Evolutionary conservation across 2,888 invertebrate species (phyloP), one percentile per base, ranked within the genome.

Genomic region (Polymixis lichenea): DNA sequence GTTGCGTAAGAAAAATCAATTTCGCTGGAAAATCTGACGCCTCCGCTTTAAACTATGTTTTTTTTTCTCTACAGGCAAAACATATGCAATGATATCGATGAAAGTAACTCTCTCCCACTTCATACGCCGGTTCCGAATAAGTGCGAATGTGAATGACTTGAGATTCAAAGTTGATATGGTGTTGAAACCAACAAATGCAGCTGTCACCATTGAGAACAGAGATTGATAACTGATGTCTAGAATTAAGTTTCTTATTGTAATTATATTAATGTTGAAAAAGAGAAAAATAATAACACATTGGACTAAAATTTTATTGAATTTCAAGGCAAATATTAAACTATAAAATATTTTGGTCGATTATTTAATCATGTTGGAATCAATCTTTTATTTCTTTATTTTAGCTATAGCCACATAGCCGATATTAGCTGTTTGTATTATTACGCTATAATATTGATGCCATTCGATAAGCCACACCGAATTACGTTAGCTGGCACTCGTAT

Each of bases 51-150:
- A 55, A 11, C 6, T 6, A 32, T 32, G 7, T n/a, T 28, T 66
- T 53, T 1, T 43, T 62, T 43, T 17, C 0, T 28, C 4, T 17
- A 22, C 81, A 83, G 83, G 85, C 28, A 85, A 13, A 71, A 75
- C 80, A 2, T 91, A 90, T 60, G 90, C 91, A 0, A 88, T 87
- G 86, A 86, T 90, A 82, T 88, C 89, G 1, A 87, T 92, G 89
- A 91, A 92, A 72, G 79, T 80, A 0, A 80, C 80, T 0, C 72
- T 91, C 1, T 80, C 83, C 0, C 89, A 91, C 72, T 49, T 91
- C 13, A 69, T 91, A 15, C 86, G 91, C 0, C 70, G 60, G 9
- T 91, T 85, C 56, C 75, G 78, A 1, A 78, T 90, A 58, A 79
- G 53, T 0, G 87, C 88, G 0, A 90, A 92, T 32, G 80, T 90